Evolutionary conservation across 2,113 vertebrate species (phyloP), one percentile per base, ranked within the genome.

Genomic region (Dromaius novaehollandiae): DNA sequence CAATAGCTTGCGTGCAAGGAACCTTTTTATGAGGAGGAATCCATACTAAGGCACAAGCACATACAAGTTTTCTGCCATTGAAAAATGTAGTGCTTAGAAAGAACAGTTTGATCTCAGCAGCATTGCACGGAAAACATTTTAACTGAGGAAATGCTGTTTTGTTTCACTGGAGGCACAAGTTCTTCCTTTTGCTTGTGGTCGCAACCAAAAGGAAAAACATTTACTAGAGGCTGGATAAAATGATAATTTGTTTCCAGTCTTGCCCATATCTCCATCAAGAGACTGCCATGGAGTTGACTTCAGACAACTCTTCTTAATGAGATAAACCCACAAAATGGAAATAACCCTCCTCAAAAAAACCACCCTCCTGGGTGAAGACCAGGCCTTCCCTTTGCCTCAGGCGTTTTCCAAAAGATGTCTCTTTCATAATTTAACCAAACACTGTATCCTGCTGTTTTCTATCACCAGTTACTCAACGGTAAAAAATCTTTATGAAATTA

Each of bases 211-310:
- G 22, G 50, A 68, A 87, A 46, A 36, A 24, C 40, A 34, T 34
- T 50, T 32, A 63, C 21, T 32, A 68, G 32, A 28, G 28, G 24
- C 56, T 46, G 68, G 56, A 36, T 19, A 63, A 74, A 86, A 75
- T 1, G 6, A 36, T 19, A n/a, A 26, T 2, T 13, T 6, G 36
- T 38, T 86, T 28, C 55, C 5, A 7, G 7, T 53, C 44, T 55
- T 61, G 46, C 22, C 34, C 53, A 69, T 28, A 42, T 58, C 70
- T 64, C 36, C 19, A 10, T 3, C 10, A 34, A 71, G 34, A 80
- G 68, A 11, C 34, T 32, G 32, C 32, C 8, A 51, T 5, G 50
- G 26, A 0, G 0, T 5, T 0, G 1, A 21, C 20, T 76, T 87
- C 51, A 58, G 20, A 69, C 14, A 84, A 20, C 21, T 42, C 51